Conservation (phyloP, 2,888 invertebrate species). For the Troides oblongomaculatus region DNA sequence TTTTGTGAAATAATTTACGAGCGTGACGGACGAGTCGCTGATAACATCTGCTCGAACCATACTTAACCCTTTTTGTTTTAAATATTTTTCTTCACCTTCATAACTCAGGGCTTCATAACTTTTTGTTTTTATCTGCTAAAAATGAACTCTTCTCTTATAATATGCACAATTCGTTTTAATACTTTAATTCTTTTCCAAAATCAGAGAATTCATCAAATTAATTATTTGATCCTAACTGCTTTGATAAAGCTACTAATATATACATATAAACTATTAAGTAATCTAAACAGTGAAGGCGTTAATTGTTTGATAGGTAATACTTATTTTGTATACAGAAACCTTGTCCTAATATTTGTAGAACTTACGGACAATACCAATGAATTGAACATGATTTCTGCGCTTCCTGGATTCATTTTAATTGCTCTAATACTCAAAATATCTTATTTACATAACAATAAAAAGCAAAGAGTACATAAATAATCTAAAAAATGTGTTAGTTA, state of each 20-base stretch:
- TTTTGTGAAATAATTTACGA: constrained; percentile 78
- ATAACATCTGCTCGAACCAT: constrained; percentile 74
- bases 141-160: constrained; percentile 61
- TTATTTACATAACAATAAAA: not conserved
- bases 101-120: constrained; percentile 77
- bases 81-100: constrained; percentile 69
- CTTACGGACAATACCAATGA: no score
- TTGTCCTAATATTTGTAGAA: not conserved
- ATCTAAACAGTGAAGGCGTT: not conserved
- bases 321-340: not conserved
- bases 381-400: no score
- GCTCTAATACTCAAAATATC: not conserved
- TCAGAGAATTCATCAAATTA: not conserved
- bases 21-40: constrained; percentile 77
- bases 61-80: constrained; percentile 77
- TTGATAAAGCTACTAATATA: not conserved
- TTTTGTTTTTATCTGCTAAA: constrained; percentile 65
- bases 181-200: not conserved
- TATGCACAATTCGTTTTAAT: not conserved
- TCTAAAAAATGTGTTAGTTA: not conserved
- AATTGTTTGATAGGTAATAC: not conserved
- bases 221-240: not conserved
- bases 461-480: not conserved
- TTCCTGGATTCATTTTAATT: no score
- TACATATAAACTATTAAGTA: not conserved